These are phyloP conservation scores for Chamaea fasciata DNA, from an alignment of 2,113 vertebrate genomes.

Conservation along the genomic window DNA sequence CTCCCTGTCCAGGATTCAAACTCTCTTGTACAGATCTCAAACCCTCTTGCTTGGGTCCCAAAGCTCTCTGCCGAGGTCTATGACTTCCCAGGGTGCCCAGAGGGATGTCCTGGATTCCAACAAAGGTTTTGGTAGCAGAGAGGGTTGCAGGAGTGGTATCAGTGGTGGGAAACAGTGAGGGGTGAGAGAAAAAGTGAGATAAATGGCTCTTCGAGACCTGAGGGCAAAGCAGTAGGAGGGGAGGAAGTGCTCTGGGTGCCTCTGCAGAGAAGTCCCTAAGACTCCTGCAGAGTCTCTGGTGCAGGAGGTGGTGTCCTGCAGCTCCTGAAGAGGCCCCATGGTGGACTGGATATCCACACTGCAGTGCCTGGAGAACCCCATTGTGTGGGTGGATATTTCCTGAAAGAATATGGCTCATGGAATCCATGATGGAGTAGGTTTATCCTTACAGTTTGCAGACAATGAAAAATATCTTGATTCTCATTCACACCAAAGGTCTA, in stretches of 20 bases:
- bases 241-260: rapidly evolving
- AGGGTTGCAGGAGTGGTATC: rapidly evolving
- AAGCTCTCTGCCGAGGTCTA: no score
- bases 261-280: not conserved
- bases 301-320: not conserved
- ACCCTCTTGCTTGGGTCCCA: no score
- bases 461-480: not conserved
- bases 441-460: not conserved
- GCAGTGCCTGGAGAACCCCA: not conserved
- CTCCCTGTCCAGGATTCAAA: no score
- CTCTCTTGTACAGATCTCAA: no score
- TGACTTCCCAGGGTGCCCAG: no score
- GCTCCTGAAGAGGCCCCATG: not conserved
- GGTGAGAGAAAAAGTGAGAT: not conserved
- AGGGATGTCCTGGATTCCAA: no score
- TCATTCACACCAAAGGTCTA: not conserved
- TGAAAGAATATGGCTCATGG: not conserved
- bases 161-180: not conserved
- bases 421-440: not conserved
- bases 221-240: not conserved
- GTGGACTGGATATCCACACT: not conserved
- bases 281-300: rapidly evolving
- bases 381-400: not conserved
- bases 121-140: not conserved
- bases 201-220: rapidly evolving